A percentile compares a stretch with the other conserved stretches of the same genome.
Conservation (phyloP, 2,113 vertebrate species). For the Pedionomus torquatus region DNA sequence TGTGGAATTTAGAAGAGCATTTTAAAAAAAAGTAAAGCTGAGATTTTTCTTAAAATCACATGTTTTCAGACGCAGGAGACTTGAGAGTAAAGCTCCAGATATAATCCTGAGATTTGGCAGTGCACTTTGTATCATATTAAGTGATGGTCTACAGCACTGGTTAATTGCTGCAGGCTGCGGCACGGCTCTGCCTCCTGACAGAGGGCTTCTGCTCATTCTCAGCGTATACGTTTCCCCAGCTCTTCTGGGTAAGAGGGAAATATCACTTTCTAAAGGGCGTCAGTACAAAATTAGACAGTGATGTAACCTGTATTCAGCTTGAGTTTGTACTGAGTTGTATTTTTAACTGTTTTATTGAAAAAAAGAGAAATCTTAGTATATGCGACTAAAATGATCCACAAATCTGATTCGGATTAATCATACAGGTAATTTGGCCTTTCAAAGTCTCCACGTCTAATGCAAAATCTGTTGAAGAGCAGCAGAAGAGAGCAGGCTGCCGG, state of each 20-base stretch:
- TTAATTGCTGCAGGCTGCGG: conserved; percentile 54
- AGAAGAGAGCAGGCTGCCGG: neutral
- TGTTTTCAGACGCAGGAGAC: conserved; percentile 9
- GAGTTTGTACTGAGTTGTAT: neutral
- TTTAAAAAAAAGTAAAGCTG: neutral
- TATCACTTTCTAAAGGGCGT: neutral
- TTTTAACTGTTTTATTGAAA: neutral
- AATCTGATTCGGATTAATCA: neutral
- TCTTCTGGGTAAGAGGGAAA: conserved; percentile 3
- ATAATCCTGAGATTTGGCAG: conserved; percentile 65
- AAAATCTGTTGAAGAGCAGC: neutral
- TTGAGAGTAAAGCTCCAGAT: conserved; percentile 45
- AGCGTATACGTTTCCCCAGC: neutral
- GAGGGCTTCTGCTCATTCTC: conserved; percentile 53
- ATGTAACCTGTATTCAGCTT: neutral
- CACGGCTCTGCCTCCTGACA: neutral
- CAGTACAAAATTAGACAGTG: neutral
- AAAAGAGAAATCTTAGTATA: neutral
- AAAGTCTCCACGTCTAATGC: neutral
- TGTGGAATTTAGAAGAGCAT: neutral
- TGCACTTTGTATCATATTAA: conserved; percentile 26
- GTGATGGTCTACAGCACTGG: conserved; percentile 59
- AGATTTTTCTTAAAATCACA: conserved; percentile 29
- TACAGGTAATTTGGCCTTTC: neutral
- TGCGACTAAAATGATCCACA: neutral